Evolutionary conservation across 2,888 invertebrate species (phyloP), one percentile per base, ranked within the genome.

Genomic region (Pachliopta kotzebuea): DNA sequence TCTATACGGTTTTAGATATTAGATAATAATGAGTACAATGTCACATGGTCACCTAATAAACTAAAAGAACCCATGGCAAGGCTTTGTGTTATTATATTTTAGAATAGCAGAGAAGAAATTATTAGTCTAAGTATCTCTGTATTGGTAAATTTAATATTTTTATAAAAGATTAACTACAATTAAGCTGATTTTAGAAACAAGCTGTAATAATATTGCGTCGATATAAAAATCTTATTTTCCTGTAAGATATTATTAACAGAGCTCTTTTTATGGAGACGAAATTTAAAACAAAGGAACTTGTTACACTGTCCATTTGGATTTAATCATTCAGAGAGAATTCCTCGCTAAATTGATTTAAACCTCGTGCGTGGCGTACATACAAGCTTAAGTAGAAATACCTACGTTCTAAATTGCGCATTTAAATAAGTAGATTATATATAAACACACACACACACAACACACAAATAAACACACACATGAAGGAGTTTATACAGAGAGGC

Each of bases 391-490:
- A 68, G 70, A 73, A 79, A 78, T 79, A 80, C 77, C 77, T 80
- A 76, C 76, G 78, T 74, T 80, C 78, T 76, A 84, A 88, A 88
- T 88, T 87, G 86, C 84, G 83, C 87, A 90, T 89, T 88, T 90
- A 88, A 89, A 89, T 88, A 85, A 85, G 81, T 84, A 79, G 75
- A 72, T 79, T 83, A 84, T 81, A 83, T 79, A 80, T 74, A 74
- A 70, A 74, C 79, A 86, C 83, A 86, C 84, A 79, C 50, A 52
- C 49, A 18, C 20, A 74, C 79, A 37, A 79, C 50, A 52, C 49
- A 18, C 20, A 74, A 79, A 37, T 21, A 52, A 11, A 18, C 20
- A 74, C 79, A 37, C 84, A 78, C 78, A 82, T 80, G 82, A 69
- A 63, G 66, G 73, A 87, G 86, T 85, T 87, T 90, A 87, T 89